Conservation (phyloP, 2,113 vertebrate genomes). For the Pterophyllum scalare region DNA sequence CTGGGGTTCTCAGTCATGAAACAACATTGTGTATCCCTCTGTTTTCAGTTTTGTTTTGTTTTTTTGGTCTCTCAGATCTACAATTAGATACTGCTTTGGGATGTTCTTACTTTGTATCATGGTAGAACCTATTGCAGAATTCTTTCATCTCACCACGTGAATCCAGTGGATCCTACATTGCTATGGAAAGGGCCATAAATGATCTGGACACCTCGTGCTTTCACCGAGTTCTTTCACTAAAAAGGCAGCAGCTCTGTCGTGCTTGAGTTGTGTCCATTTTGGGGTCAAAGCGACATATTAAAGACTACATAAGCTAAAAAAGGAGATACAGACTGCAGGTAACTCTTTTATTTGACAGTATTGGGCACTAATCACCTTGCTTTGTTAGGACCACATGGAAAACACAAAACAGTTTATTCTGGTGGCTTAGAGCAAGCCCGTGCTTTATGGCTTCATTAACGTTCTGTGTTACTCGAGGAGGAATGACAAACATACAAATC, state of each 20-base stretch:
- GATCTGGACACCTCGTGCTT: not conserved
- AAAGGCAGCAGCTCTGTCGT: not conserved
- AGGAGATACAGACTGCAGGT: conserved; percentile 7
- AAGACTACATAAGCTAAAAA: not conserved
- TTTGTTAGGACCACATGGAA: not conserved
- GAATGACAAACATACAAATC: not conserved
- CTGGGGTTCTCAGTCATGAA: not conserved
- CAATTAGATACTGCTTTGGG: not conserved
- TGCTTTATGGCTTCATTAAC: not conserved
- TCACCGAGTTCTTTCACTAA: not conserved
- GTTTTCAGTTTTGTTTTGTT: not conserved
- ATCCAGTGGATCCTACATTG: not conserved
- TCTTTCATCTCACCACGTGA: not conserved
- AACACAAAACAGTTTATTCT: conserved; percentile 28
- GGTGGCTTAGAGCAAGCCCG: not conserved
- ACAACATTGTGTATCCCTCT: not conserved
- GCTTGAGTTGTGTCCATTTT: conserved; percentile 14
- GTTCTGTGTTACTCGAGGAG: conserved; percentile 11
- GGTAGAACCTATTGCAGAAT: not conserved
- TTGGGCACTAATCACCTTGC: not conserved
- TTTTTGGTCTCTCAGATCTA: not conserved
- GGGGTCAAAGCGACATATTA: conserved; percentile 13
- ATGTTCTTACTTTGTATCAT: not conserved
- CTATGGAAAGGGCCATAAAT: not conserved
- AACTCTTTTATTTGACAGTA: conserved; percentile 1